Conservation (phyloP, 2,113 vertebrate genomes). For the Laterallus jamaicensis region DNA sequence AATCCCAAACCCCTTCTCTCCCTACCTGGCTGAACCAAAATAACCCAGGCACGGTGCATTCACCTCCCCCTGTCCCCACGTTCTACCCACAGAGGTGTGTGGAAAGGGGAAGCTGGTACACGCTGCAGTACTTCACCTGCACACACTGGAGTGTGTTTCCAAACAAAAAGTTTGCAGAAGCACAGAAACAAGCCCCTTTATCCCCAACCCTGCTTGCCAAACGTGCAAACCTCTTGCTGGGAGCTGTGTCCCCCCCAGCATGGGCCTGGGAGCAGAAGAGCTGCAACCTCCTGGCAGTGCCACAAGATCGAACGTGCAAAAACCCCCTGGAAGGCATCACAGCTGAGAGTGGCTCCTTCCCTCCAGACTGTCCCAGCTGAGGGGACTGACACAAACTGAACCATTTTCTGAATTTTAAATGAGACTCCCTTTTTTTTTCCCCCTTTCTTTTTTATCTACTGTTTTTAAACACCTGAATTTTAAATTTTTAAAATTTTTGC, state of each 20-base stretch:
- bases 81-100: no score
- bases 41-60: rapidly evolving
- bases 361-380: neutral
- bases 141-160: neutral
- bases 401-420: neutral
- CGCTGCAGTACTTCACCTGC: neutral
- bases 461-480: neutral
- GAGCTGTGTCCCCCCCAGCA: neutral
- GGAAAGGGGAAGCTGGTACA: neutral
- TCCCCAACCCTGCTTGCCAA: neutral
- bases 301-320: neutral
- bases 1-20: neutral
- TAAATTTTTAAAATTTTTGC: neutral
- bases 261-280: neutral
- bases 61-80: neutral
- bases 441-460: neutral
- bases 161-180: neutral
- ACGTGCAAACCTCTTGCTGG: neutral
- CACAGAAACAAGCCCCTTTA: neutral
- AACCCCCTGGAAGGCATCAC: neutral
- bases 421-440: neutral
- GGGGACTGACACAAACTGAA: neutral
- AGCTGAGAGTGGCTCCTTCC: neutral
- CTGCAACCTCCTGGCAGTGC: neutral
- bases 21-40: neutral